Evolutionary conservation across 2,113 vertebrate genomes (phyloP), one percentile per base, ranked within the genome.

Genomic region (Romanogobio albipinnatus): DNA sequence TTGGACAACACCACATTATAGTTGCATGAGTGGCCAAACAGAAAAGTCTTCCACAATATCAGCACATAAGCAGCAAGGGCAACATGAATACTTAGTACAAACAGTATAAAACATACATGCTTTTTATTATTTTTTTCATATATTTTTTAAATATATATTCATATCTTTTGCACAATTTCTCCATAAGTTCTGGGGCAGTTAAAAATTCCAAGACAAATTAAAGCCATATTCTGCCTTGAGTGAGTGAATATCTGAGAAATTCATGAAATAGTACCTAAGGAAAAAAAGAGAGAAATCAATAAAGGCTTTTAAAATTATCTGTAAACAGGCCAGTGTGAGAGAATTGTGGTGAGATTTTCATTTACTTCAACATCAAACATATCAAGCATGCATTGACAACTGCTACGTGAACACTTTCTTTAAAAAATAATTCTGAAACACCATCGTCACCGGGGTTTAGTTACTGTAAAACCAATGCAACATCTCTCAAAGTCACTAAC

Each of bases 51-150:
- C 90, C 89, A 94, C 94, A 89, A 94, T 92, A 91, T 93, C 92
- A 92, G 93, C 93, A 95, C 94, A 92, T 88, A 94, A 95, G 94
- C 94, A 93, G 93, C 94, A 92, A 95, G 93, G 92, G 92, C 92
- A 93, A 95, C 94, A 93, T 93, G 91, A 93, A 94, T 79, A 95
- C 92, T 91, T 26, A 90, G 90, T 95, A 94, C 94, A 95, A 95
- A 95, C 94, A 93, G 94, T 95, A 95, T 82, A 95, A 95, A 95
- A 95, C 94, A 95, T 92, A 94, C 94, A 94, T 95, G 94, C 94
- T 92, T 93, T 91, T 88, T 80, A 76, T 86, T n/a, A n/a, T 88
- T 86, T 87, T 89, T 91, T 89, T 89, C 85, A 87, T 76, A 87
- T 87, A 85, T 86, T 47, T 90, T 93, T 93, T 93, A 93, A 93